Evolutionary conservation across 1,140 invertebrate species (phyloP).

Genomic region (Acromyrmex heyeri): DNA sequence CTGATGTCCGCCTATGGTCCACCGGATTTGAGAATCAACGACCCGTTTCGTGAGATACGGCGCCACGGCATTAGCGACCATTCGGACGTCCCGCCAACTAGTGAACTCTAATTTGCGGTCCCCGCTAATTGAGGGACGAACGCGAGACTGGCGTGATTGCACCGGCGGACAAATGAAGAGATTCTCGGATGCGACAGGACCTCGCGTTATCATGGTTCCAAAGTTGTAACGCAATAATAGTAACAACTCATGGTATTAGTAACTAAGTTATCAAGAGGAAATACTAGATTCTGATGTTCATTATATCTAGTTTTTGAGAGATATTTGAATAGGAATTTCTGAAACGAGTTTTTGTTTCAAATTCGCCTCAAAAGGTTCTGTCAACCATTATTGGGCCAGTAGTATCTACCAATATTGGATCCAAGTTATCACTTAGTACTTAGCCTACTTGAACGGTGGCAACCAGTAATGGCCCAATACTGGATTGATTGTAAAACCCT

Average conservation of each 20-base stretch:
- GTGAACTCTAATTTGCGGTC: conserved; percentile 67
- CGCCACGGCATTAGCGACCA: conserved; percentile 47
- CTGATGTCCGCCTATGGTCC: conserved; percentile 31
- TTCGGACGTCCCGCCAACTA: conserved; percentile 57
- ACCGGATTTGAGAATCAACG: conserved; percentile 62
- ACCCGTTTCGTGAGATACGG: conserved; percentile 64
- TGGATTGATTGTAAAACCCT: no score
- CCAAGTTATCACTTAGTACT: no score
- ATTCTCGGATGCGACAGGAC: conserved; percentile 40
- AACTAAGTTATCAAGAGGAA: neutral
- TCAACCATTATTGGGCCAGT: no score
- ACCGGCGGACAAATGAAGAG: conserved; percentile 49
- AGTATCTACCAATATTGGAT: no score
- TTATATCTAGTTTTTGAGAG: neutral
- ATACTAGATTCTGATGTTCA: neutral
- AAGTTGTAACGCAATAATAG: conserved; percentile 28
- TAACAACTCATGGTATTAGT: neutral
- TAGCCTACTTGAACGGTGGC: no score
- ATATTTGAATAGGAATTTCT: neutral
- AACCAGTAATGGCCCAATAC: no score
- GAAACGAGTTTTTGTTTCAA: neutral
- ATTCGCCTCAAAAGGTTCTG: neutral
- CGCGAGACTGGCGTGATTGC: conserved; percentile 45
- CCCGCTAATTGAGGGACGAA: conserved; percentile 69
- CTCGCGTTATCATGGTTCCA: conserved; percentile 8